Evolutionary conservation across 2,888 invertebrate species (phyloP).

Genomic region (Cheiracanthium punctorium): DNA sequence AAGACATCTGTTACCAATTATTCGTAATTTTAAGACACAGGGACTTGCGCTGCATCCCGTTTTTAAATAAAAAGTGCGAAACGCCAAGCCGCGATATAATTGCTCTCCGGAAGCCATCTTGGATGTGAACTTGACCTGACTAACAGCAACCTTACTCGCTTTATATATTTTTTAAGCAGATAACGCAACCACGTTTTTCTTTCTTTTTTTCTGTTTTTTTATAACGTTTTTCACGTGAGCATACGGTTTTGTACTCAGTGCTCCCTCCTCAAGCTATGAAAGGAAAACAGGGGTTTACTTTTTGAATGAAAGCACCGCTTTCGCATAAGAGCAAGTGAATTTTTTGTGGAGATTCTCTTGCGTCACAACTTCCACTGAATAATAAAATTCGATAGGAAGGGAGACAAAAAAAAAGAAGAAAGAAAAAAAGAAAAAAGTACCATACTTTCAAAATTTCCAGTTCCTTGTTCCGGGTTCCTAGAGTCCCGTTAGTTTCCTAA

Average conservation of each 20-base stretch:
- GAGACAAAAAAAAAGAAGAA: not conserved
- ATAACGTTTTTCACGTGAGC: conserved; percentile 14
- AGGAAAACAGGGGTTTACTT: conserved; percentile 40
- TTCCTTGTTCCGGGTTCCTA: conserved; percentile 48
- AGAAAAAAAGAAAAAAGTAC: conserved; percentile 33
- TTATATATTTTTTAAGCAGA: conserved; percentile 15
- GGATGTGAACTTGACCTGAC: conserved; percentile 62
- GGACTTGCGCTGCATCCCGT: conserved; percentile 8
- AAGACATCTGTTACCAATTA: conserved; percentile 50
- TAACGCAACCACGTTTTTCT: not conserved
- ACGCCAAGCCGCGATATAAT: conserved; percentile 51
- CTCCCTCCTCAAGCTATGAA: conserved; percentile 34
- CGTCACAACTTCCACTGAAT: conserved; percentile 32
- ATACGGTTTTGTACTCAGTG: conserved; percentile 38
- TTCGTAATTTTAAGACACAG: conserved; percentile 38
- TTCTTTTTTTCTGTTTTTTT: not conserved
- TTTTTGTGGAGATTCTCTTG: conserved; percentile 13
- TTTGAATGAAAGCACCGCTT: conserved; percentile 21
- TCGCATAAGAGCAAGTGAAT: conserved; percentile 56
- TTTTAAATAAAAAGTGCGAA: not conserved
- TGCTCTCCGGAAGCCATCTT: conserved; percentile 11
- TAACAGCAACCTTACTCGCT: conserved; percentile 6
- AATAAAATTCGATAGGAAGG: conserved; percentile 33
- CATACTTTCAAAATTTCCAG: conserved; percentile 20
- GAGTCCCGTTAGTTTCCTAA: conserved; percentile 46